Percentiles rank a stretch among this genome's conserved stretches.
These are phyloP conservation scores for Liodrosophila aerea DNA, from an alignment of 2,888 invertebrate species.

Conservation along the genomic window DNA sequence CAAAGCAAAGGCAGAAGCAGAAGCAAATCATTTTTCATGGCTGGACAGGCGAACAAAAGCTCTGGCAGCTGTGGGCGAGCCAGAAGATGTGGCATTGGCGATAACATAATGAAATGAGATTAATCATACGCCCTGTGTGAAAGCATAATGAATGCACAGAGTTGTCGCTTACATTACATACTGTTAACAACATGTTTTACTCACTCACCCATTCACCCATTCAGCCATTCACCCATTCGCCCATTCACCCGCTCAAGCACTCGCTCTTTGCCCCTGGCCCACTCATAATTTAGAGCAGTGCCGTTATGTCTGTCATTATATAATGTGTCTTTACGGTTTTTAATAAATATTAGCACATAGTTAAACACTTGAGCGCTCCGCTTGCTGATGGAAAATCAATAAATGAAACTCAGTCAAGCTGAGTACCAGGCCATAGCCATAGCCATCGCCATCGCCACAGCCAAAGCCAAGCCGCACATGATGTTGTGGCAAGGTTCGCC, in stretches of 20 bases:
- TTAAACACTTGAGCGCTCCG: constrained; percentile 71
- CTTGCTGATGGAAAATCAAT: constrained; percentile 74
- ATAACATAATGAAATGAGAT: constrained; percentile 72
- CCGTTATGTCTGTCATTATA: constrained; percentile 49
- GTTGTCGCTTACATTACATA: constrained; percentile 43
- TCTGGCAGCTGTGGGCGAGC: constrained; percentile 35
- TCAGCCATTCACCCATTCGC: no score
- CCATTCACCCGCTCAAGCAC: background rate
- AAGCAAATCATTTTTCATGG: constrained; percentile 68
- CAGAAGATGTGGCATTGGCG: constrained; percentile 49
- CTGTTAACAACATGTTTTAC: constrained; percentile 58
- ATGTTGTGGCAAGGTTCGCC: constrained; percentile 22
- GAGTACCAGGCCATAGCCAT: no score
- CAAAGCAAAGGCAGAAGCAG: constrained; percentile 41
- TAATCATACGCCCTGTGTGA: constrained; percentile 74
- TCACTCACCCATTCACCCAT: background rate
- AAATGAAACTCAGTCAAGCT: constrained; percentile 28
- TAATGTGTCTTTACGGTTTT: constrained; percentile 56
- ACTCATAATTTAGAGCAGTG: constrained; percentile 48
- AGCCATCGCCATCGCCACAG: constrained; percentile 4
- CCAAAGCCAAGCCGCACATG: background rate
- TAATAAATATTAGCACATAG: constrained; percentile 77
- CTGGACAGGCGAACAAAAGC: constrained; percentile 50
- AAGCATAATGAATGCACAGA: constrained; percentile 59
- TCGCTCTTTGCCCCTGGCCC: background rate